Evolutionary conservation across 2,113 vertebrate genomes (phyloP), one percentile per base, ranked within the genome.

Genomic region (Odobenus rosmarus): DNA sequence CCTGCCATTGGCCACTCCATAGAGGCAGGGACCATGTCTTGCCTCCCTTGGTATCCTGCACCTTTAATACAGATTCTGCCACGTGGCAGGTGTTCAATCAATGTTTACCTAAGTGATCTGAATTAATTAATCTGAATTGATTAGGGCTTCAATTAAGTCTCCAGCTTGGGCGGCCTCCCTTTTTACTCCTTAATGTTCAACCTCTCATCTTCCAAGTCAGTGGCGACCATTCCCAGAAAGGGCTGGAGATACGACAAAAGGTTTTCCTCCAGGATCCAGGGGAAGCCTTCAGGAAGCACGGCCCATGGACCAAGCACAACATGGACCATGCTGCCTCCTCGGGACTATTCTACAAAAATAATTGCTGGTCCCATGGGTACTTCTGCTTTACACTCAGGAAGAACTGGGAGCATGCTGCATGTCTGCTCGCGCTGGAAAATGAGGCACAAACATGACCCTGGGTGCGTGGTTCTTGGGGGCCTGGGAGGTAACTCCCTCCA

Each of bases 31-130:
- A 59, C 39, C 67, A 5, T 8, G 24, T 31, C 46, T 74, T 7
- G 23, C 7, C 31, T 42, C 64, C 21, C 4, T 33, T 1, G 15
- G 12, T 49, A 18, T 51, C 62, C 9, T 53, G 8, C n/a, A 2
- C 24, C 4, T 19, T 93, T 18, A 69, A 0, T 7, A 8, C 10
- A 4, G 77, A 23, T 36, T 12, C 16, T 2, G n/a, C 39, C 42
- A 6, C 1, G 0, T 4, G 3, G 8, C 15, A 31, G 26, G 14
- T 24, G 0, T 15, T 18, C 11, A 4, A 1, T 53, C 46, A 18
- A 0, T 9, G 6, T 61, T 51, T 33, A 14, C 36, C 9, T 90
- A 8, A 31, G 16, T 2, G 33, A 24, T 24, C 33, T 69, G 23
- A 76, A 28, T 36, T 12, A 51, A 53, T 7, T 46, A 39, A 24